These are phyloP conservation scores for Nymphalis polychloros DNA, from an alignment of 2,888 invertebrate genomes.

Conservation along the genomic window DNA sequence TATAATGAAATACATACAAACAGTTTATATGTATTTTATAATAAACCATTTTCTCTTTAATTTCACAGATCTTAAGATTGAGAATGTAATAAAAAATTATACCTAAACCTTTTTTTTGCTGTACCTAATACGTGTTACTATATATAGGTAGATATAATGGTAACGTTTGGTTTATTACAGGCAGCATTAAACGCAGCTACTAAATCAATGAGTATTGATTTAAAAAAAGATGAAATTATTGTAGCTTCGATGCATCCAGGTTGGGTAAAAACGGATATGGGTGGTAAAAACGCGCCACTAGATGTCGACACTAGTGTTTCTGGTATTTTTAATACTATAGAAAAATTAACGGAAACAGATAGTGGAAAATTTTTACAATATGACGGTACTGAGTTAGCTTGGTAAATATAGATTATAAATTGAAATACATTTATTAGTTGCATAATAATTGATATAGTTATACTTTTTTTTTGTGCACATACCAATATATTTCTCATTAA, in stretches of 20 bases:
- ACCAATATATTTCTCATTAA: too few species aligned
- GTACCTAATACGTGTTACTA: too few species aligned
- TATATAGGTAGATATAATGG: neutral
- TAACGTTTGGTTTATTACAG: constrained; percentile 70
- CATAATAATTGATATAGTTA: too few species aligned
- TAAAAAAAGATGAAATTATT: constrained; percentile 87
- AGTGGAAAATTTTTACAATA: constrained; percentile 90
- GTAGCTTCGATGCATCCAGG: constrained; percentile 92
- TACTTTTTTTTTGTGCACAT: too few species aligned
- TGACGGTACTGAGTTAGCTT: constrained; percentile 87
- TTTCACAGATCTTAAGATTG: too few species aligned
- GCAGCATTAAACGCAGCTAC: constrained; percentile 93
- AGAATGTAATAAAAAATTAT: too few species aligned
- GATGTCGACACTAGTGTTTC: constrained; percentile 85
- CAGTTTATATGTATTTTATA: too few species aligned
- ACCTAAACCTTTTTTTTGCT: too few species aligned
- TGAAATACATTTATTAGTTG: neutral
- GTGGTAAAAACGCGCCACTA: constrained; percentile 89
- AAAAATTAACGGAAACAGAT: constrained; percentile 83
- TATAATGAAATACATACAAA: too few species aligned
- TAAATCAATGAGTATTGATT: constrained; percentile 90
- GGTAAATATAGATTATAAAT: constrained; percentile 76
- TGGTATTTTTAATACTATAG: constrained; percentile 85
- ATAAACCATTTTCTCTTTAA: too few species aligned
- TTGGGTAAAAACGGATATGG: constrained; percentile 96